phyloP scores from a whole-genome alignment of 92 coral and sea anemone species.

The Paramuricea clavata region DNA sequence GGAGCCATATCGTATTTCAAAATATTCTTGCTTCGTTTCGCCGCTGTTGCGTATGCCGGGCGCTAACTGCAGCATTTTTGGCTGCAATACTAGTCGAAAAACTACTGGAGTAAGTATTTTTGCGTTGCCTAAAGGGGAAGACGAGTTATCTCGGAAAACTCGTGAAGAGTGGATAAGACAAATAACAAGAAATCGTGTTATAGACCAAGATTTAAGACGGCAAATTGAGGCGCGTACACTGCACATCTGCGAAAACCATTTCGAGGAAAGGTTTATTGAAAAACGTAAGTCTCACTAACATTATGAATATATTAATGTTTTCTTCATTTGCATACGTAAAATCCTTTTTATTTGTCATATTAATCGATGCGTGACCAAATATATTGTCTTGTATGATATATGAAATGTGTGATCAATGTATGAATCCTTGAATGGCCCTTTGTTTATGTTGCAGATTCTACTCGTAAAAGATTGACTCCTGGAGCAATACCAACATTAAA shows the following conservation, averaged over 20 bases:
- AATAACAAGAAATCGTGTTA: background rate
- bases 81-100: constrained; percentile 4
- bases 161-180: background rate
- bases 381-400: background rate
- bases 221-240: constrained; percentile 8
- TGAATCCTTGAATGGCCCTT: background rate
- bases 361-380: background rate
- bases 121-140: background rate
- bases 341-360: too few relatives aligned
- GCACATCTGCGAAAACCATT: constrained; percentile 14
- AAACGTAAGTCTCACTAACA: background rate
- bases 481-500: constrained; percentile 16
- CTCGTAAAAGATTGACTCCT: background rate
- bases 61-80: constrained; percentile 6
- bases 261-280: constrained; percentile 29
- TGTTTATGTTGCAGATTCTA: constrained; percentile 10
- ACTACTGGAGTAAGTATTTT: background rate
- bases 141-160: background rate
- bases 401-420: background rate
- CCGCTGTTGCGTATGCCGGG: background rate
- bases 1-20: background rate
- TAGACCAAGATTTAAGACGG: background rate
- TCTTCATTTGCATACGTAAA: too few relatives aligned
- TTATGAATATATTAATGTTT: background rate
- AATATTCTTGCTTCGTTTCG: background rate